Evolutionary conservation across 1,140 invertebrate species (phyloP), one percentile per base, ranked within the genome.

Genomic region (Conopomorpha cramerella): DNA sequence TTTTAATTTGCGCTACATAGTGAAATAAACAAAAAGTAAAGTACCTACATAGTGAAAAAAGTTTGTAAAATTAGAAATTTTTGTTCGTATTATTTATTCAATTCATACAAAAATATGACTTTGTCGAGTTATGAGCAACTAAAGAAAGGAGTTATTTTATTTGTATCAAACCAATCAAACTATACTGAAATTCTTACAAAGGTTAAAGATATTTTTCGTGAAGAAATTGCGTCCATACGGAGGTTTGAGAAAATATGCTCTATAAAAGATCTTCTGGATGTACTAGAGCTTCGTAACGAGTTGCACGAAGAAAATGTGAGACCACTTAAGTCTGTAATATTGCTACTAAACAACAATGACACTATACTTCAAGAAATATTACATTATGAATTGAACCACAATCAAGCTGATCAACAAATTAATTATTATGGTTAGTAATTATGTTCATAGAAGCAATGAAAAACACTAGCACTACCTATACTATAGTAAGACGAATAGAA

Each of bases 221-320:
- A 59, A 12, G 51, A 57, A 29, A 65, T 73, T 18, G 63, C 71
- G 43, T 73, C 68, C n/a, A 39, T 46, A 8, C 54, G 68, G 37
- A 55, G 53, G 41, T 65, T 41, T 35, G 68, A 73, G 46, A 39
- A 55, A 37, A 61, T 70, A 12, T 46, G 36, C 13, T 58, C 43
- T 2, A 57, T 71, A 39, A 46, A 51, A 0, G 48, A 74, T 12
- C 41, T 74, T 17, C 32, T 74, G 11, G 53, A 48, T 13, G 40
- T 73, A 13, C 50, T 77, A 18, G 67, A 74, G 56, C 47, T 63
- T 19, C 46, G 67, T 43, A 60, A 70, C 48, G 41, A 68, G 10
- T 34, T 77, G 16, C 64, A 62, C 4, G 60, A 68, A 54, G 54
- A 66, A 31, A 54, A 71, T 39, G 45, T 74, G 15, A 36, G 29